Evolutionary conservation across 2,113 vertebrate genomes (phyloP).

Genomic region (Xyrauchen texanus): DNA sequence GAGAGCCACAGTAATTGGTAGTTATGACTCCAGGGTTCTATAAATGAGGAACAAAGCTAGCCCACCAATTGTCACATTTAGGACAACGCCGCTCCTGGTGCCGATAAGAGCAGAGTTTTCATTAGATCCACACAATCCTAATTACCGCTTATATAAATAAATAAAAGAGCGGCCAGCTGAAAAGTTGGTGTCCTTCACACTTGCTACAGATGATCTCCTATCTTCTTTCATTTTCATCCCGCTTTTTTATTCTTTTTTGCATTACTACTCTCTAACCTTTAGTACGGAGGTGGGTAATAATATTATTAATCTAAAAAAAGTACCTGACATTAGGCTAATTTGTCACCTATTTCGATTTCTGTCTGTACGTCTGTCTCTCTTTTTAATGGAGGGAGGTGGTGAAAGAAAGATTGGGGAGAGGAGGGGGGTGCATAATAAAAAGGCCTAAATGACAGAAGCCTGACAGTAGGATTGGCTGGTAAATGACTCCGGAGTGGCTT

Average conservation of each 20-base stretch:
- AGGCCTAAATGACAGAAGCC: conserved; percentile 98
- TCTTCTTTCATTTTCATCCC: too few species aligned
- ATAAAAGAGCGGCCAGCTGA: conserved; percentile 61
- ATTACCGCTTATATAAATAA: conserved; percentile 62
- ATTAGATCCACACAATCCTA: conserved; percentile 67
- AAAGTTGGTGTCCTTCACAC: conserved; percentile 47
- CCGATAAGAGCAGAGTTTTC: conserved; percentile 35
- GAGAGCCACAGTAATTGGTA: conserved; percentile 70
- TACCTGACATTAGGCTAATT: conserved; percentile 87
- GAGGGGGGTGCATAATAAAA: conserved; percentile 86
- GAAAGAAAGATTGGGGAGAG: neutral
- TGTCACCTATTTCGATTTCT: conserved; percentile 85
- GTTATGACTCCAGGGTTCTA: conserved; percentile 66
- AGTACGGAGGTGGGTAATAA: conserved; percentile 70
- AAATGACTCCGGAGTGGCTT: conserved; percentile 98
- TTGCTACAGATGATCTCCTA: neutral
- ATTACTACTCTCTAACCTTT: conserved; percentile 40
- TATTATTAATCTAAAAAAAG: conserved; percentile 82
- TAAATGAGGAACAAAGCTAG: conserved; percentile 66
- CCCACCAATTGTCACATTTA: conserved; percentile 65
- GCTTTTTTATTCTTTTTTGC: too few species aligned
- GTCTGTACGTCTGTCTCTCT: conserved; percentile 41
- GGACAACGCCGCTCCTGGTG: conserved; percentile 58
- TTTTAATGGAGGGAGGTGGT: conserved; percentile 56
- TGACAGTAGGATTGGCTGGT: conserved; percentile 99